Evolutionary conservation across 2,888 invertebrate species (phyloP), one percentile per base, ranked within the genome.

Genomic region (Chaetogeoica ovagalla): DNA sequence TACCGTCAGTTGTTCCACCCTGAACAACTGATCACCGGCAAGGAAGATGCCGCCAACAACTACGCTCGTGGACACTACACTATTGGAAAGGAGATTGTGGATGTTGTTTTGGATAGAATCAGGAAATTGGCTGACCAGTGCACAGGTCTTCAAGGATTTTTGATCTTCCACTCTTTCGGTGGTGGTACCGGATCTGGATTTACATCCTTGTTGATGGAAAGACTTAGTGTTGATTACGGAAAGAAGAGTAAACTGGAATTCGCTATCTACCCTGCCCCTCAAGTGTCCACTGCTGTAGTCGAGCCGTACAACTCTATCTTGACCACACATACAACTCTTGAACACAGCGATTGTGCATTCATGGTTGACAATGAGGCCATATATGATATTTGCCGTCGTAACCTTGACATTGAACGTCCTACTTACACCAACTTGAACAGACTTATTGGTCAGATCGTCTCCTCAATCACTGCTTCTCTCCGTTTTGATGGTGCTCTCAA

Each of bases 31-130:
- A 96, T 97, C 88, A 96, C 96, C 84, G 96, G 97, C 84, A 97
- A 97, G 87, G 97, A 97, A 88, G 97, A 97, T 86, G 97, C 97
- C 70, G 97, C 97, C 84, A 97, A 98, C 89, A 97, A 98, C 89
- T 98, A 97, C 84, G 97, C 97, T 82, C 92, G 97, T 85, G 97
- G 97, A 83, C 97, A 98, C 88, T 98, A 98, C 90, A 97, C 97
- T 84, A 95, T 97, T 85, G 97, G 96, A 86, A 94, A 94, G 87
- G 96, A 96, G 87, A 95, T 96, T 85, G 95, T 96, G 82, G 96
- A 96, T 86, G 87, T 95, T 84, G 95, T 95, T 5, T 89, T 95
- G 84, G 95, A 95, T 89, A 90, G 95, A 84, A 92, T 95, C 86
- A 91, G 95, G 84, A 95, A 93, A 87, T 88, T 94, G 85, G 92